These are phyloP conservation scores for Squalus acanthias DNA, from an alignment of 2,797 vertebrate genomes.

Conservation along the genomic window DNA sequence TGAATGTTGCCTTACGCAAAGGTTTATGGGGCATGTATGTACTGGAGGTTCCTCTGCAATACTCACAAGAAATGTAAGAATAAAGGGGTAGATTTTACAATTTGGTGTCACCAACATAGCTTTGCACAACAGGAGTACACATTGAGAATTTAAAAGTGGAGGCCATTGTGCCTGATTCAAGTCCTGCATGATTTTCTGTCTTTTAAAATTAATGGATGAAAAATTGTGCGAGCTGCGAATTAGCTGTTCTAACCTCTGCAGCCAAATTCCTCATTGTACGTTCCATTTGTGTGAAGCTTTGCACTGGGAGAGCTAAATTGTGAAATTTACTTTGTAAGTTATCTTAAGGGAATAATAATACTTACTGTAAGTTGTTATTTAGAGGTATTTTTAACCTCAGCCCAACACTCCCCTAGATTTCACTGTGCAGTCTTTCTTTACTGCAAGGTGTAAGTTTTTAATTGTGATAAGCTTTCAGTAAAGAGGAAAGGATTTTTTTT, in stretches of 20 bases:
- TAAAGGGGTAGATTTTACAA: not conserved
- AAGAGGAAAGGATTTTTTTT: not conserved
- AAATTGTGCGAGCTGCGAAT: not conserved
- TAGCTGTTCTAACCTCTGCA: too few species aligned
- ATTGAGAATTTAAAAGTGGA: not conserved
- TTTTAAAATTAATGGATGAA: not conserved
- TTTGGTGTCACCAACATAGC: not conserved
- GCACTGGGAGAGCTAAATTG: not conserved
- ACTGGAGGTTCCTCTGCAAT: not conserved
- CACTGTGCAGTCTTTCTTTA: not conserved
- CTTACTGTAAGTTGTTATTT: not conserved
- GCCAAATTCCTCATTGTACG: not conserved
- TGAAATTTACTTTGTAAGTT: not conserved
- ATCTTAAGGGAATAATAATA: not conserved
- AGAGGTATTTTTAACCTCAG: not conserved
- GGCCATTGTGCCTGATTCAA: not conserved
- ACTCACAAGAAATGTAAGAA: not conserved
- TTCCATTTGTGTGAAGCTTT: not conserved
- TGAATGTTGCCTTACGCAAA: not conserved
- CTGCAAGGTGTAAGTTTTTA: not conserved
- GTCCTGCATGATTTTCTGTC: not conserved
- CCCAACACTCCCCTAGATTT: not conserved
- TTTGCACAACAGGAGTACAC: not conserved
- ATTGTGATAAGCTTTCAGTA: not conserved
- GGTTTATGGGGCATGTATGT: not conserved